A percentile compares a stretch with the other conserved stretches of the same genome.
Evolutionary conservation across 2,888 invertebrate genomes (phyloP).

Genomic region (Fragum fragum): DNA sequence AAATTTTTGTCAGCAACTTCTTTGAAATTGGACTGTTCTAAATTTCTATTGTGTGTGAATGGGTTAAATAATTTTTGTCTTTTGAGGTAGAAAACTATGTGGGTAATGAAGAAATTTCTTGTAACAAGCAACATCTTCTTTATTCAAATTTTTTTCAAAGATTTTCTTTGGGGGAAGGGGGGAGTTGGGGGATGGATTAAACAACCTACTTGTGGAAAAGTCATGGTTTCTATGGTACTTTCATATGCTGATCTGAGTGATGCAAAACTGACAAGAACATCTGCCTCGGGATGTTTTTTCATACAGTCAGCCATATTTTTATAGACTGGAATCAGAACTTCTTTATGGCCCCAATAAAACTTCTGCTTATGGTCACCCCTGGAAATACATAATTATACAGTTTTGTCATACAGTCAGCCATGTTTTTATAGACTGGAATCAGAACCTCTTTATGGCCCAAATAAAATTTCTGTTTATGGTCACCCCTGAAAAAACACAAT

Average conservation of each 20-base stretch:
- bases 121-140: too few relatives aligned
- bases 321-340: slow-evolving; percentile 97
- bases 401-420: slow-evolving; percentile 98
- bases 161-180: too few relatives aligned
- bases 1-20: too few relatives aligned
- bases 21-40: too few relatives aligned
- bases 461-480: slow-evolving; percentile 99
- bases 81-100: too few relatives aligned
- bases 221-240: slow-evolving; percentile 97
- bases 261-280: slow-evolving; percentile 98
- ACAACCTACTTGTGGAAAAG: slow-evolving; percentile 92
- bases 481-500: slow-evolving; percentile 89
- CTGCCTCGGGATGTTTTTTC: slow-evolving; percentile 97
- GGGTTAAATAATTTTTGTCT: too few relatives aligned
- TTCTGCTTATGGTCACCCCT: slow-evolving; percentile 99
- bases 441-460: slow-evolving; percentile 99
- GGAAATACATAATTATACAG: neutral
- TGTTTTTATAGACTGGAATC: slow-evolving; percentile 97
- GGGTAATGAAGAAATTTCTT: too few relatives aligned
- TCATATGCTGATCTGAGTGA: slow-evolving; percentile 99
- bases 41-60: too few relatives aligned
- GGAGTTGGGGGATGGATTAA: too few relatives aligned
- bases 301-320: slow-evolving; percentile 99
- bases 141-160: too few relatives aligned
- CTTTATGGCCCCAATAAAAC: slow-evolving; percentile 99